Evolutionary conservation across 2,888 invertebrate species (phyloP), one percentile per base, ranked within the genome.

Genomic region (Argyra leucocephala): DNA sequence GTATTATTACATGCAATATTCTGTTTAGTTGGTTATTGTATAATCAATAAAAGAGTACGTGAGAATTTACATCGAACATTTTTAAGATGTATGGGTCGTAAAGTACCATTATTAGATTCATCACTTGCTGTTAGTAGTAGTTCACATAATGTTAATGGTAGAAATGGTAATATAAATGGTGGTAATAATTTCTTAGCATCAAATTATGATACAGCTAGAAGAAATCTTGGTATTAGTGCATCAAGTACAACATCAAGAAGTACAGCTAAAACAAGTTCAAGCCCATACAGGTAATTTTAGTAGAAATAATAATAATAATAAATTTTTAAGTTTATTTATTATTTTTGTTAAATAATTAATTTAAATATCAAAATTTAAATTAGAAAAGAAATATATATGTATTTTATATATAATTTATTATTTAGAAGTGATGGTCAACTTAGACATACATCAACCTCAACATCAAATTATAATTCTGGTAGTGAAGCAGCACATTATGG

Each of bases 211-310:
- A 84, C 86, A 26, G 82, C 84, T 57, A 79, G 88, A 70, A 81
- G 91, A 62, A 90, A 92, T 76, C 88, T 95, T 68, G 96, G 96
- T 37, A 95, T 96, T 71, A 95, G 96, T 15, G 93, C 95, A 0
- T 94, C 95, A 0, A 94, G 94, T 67, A 96, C 96, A 0, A 96
- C 96, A 0, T 95, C 94, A 1, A 83, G 94, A 69, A 95, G 95
- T 36, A 96, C 96, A 0, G 94, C 92, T 63, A 96, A 96, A 79
- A 96, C 96, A 18, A 91, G 93, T 72, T 93, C 94, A 31, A 93
- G 94, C 78, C 93, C 94, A 12, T 96, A 95, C 75, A 88, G 90
- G 87, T 87, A 76, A 71, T 67, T 60, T 36, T 4, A 18, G 1
- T 60, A 10, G 2, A n/a, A 37, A 12, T 1, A 57, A 9, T 22